Base-by-base conservation (phyloP, 2,797 vertebrate genomes). In the Argya squamiceps region DNA sequence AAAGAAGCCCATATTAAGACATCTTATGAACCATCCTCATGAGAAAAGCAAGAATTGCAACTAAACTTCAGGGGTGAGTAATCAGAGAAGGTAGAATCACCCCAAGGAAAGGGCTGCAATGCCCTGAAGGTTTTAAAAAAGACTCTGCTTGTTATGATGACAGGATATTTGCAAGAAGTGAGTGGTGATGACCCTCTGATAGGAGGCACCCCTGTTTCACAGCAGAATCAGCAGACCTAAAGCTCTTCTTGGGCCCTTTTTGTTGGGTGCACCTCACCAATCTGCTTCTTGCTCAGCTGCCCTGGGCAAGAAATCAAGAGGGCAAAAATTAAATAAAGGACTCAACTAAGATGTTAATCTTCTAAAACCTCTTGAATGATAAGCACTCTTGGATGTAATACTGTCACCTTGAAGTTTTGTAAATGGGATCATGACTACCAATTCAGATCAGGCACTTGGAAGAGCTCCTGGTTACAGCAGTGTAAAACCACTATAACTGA, bases 1-100 rank as follows among this genome's bases (percentile, higher is more conserved):
- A 77, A 79, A 81, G 3, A 10, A 93, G 46, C 62, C 93, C 96
- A 86, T 95, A 96, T 96, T 92, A 96, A 96, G 95, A 50, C 58
- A 96, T 87, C 55, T 87, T 59, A 59, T 16, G 27, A 91, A 67
- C 74, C 11, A 77, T 44, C 56, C 64, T 73, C 86, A 80, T 2
- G 5, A 93, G 65, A 80, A 79, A 70, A 93, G 62, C 26, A 80
- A 78, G 30, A 88, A n/a, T 15, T 58, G 30, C 23, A 52, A 76
- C 68, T 74, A 67, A 63, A 37, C n/a, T 74, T 68, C 86, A 73
- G 11, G 10, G 27, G 20, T 46, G 63, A 85, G 55, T 88, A 94
- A 93, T 85, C 64, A 65, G 39, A 84, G 3, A 1, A 79, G 37
- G 43, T 8, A 77, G 58, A 86, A 71, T 47, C 73, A 75, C 27